Conservation (phyloP, 2,888 invertebrate species). For the Pandemis cinnamomeana region DNA sequence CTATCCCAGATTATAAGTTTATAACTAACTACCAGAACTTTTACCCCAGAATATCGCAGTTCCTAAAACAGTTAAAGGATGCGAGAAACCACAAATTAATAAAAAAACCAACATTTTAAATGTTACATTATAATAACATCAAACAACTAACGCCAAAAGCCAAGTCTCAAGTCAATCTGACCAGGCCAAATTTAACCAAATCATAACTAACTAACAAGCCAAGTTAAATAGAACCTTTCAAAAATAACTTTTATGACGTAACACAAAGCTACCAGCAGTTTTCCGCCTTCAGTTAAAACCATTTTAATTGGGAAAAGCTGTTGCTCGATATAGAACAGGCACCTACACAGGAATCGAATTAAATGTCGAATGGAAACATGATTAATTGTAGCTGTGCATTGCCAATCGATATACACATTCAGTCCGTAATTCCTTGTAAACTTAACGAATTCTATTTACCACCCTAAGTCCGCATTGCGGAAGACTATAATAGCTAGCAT, state of each 20-base stretch:
- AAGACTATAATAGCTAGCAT: background rate
- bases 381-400: background rate
- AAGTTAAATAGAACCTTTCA: no score
- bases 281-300: background rate
- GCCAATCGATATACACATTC: constrained; percentile 28
- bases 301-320: constrained; percentile 5
- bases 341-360: background rate
- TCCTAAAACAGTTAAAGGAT: background rate
- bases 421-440: constrained; percentile 31
- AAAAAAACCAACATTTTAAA: background rate
- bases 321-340: background rate
- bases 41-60: no score
- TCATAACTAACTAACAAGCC: no score
- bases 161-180: no score
- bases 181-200: no score
- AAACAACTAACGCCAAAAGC: background rate
- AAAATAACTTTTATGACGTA: background rate
- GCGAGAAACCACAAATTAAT: background rate
- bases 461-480: background rate
- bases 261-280: background rate
- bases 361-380: constrained; percentile 1
- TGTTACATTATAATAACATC: background rate
- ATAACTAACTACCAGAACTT: no score
- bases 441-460: constrained; percentile 30
- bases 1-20: no score